Base-by-base conservation (phyloP, 2,888 invertebrate species). In the Pammene fasciana region DNA sequence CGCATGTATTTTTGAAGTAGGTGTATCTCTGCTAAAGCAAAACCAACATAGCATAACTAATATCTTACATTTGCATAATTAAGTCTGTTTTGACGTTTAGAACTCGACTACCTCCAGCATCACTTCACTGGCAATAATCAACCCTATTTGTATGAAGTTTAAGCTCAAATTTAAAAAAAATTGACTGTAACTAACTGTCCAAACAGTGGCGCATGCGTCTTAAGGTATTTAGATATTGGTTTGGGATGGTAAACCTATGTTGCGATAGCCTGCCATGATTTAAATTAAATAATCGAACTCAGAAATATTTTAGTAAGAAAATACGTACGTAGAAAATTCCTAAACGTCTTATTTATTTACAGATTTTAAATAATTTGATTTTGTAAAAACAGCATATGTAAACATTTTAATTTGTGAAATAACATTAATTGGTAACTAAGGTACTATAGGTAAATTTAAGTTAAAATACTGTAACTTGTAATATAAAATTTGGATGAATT, bases 161-260 rank as follows among this genome's bases (percentile, higher is more conserved):
- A 61, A 18, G 48, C 16, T 61, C 16, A 13, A 8, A 41, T 34
- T 36, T 18, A 34, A 34, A 54, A n/a, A 8, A 13, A 26, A 5
- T 38, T 14, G 8, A 36, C 13, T 50, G 38, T 61, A 41, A 9
- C 26, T 26, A 10, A 3, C 26, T n/a, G 13, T 50, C 16, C 36
- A 14, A 3, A 1, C 14, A 36, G 74, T 72, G 70, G 74, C 78
- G 77, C 82, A 82, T 80, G 81, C 81, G 79, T 74, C 57, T 62
- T 66, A 60, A n/a, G 43, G 18, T 50, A 34, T 45, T 45, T 36
- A 41, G 48, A 26, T 34, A 56, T 56, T 68, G 26, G 50, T 43
- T 56, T 61, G 26, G 2, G 13, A 18, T 14, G 48, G 14, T 34
- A n/a, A n/a, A n/a, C 8, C 11, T 46, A 26, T 67, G 8, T 54